Evolutionary conservation across 2,113 vertebrate species (phyloP), one percentile per base, ranked within the genome.

Genomic region (Axis porcinus): DNA sequence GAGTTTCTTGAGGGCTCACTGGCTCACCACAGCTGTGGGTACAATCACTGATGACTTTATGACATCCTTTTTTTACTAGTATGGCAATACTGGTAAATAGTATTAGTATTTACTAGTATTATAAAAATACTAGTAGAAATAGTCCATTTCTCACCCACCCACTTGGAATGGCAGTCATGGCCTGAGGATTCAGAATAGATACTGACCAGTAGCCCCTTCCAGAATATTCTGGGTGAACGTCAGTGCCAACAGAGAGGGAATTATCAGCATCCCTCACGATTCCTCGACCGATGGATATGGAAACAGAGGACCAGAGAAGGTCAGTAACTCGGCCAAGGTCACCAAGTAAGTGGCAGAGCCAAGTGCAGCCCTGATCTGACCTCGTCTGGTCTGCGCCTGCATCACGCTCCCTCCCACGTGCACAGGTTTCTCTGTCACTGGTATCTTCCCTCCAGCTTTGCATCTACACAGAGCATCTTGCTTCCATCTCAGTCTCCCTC

Each of bases 361-460:
- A 55, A 25, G 2, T 3, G 19, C 16, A 45, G 15, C 5, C 54
- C 19, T 1, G 5, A 3, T 33, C 10, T 19, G 30, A 82, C 6
- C 30, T 27, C 0, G 1, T 28, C 33, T 15, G 83, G 58, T 21
- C 28, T 23, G 55, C 15, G 36, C 10, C 27, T 9, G 7, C 13
- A 3, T 28, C 11, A 1, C 30, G 1, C 33, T 8, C 19, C 9
- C 19, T 55, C 36, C 57, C 40, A 0, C 0, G 2, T 0, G 10
- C 33, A 13, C 55, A 36, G 19, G 43, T 19, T 47, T 40, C 7
- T 36, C 67, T 45, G 36, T 15, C 45, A 40, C 33, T 43, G 5
- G 25, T 9, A 47, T 78, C 84, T 40, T 54, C 84, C 55, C 15
- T 55, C 78, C 84, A 15, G 54, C 36, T 45, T 19, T 17, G 10